Conservation (phyloP, 2,797 vertebrate genomes). For the Chrysolophus pictus region DNA sequence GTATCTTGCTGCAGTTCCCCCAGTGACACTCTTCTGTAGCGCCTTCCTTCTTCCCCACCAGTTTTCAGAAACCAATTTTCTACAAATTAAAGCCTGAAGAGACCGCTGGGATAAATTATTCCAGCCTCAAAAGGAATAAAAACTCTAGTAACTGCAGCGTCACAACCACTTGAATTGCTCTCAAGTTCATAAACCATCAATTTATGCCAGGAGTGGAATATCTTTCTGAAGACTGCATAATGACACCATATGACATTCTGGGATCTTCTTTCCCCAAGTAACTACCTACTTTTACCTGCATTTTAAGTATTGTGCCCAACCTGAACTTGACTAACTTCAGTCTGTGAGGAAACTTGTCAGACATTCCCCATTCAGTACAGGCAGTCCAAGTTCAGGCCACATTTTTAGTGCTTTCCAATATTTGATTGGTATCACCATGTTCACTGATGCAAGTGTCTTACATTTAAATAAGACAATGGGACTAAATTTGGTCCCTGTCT, state of each 20-base stretch:
- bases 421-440: background rate
- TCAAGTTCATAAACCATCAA: background rate
- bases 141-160: background rate
- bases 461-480: background rate
- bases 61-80: background rate
- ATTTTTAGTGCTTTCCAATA: background rate
- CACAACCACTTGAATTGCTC: background rate
- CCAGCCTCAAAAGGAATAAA: background rate
- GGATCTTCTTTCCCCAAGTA: background rate
- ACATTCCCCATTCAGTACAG: background rate
- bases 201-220: background rate
- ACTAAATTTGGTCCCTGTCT: background rate
- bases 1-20: background rate
- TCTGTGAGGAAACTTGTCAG: background rate
- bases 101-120: background rate
- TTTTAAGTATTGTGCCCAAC: background rate
- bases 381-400: background rate
- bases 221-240: background rate
- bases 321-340: background rate
- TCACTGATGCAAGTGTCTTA: background rate
- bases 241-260: rapidly evolving
- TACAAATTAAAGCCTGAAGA: background rate
- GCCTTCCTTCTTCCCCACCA: background rate
- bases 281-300: background rate
- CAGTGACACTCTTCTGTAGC: background rate